Evolutionary conservation across 2,113 vertebrate genomes (phyloP).

Genomic region (Planiliza haematocheilus): DNA sequence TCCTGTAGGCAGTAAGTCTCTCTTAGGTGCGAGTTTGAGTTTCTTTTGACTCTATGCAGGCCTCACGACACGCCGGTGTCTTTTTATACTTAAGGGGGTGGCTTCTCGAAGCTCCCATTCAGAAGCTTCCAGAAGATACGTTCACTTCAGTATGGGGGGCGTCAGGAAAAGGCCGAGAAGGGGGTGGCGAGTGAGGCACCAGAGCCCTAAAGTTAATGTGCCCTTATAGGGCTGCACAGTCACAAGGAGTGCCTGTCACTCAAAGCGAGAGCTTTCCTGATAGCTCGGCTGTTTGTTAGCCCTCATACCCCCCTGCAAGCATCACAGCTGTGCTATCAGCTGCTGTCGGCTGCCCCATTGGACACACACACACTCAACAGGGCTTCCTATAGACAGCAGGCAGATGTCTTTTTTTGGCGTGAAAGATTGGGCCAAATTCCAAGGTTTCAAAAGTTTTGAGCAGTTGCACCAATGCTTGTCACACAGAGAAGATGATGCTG

Average conservation of each 20-base stretch:
- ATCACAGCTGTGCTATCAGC: conserved; percentile 75
- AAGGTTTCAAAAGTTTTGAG: conserved; percentile 24
- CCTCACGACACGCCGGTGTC: conserved; percentile 31
- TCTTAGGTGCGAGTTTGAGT: conserved; percentile 42
- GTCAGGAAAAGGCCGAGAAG: conserved; percentile 27
- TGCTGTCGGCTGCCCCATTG: conserved; percentile 23
- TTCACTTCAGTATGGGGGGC: conserved; percentile 43
- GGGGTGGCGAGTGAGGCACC: conserved; percentile 31
- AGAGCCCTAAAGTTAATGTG: conserved; percentile 72
- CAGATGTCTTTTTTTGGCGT: conserved; percentile 31
- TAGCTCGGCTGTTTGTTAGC: conserved; percentile 49
- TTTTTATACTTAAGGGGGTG: conserved; percentile 81
- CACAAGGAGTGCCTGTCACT: conserved; percentile 84
- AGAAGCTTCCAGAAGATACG: conserved; percentile 84
- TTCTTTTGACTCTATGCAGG: conserved; percentile 52
- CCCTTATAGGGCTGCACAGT: conserved; percentile 83
- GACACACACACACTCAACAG: conserved; percentile 38
- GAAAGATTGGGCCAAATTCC: conserved; percentile 23
- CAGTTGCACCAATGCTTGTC: background rate
- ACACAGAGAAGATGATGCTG: background rate
- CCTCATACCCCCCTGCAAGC: conserved; percentile 40
- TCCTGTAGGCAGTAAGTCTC: conserved; percentile 53
- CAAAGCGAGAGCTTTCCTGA: conserved; percentile 71
- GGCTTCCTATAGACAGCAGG: conserved; percentile 19
- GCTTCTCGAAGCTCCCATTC: conserved; percentile 80